Conservation (phyloP, 2,888 invertebrate genomes). For the Cyaniris semiargus region DNA sequence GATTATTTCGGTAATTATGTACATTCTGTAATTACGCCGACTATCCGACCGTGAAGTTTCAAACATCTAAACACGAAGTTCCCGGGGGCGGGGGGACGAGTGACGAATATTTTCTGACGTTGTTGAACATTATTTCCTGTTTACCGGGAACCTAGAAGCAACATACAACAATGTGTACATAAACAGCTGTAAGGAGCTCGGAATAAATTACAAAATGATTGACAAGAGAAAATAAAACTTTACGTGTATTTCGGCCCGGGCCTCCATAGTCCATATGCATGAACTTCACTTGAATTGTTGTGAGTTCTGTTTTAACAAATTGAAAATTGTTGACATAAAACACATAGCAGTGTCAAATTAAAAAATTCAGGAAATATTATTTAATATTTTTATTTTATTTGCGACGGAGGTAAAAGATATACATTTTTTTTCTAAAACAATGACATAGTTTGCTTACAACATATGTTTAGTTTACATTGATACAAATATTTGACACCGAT, state of each 20-base stretch:
- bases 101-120: constrained; percentile 7
- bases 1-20: constrained; percentile 31
- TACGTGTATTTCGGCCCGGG: not conserved
- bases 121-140: not conserved
- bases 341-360: not conserved
- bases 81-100: not conserved
- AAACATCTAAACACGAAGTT: constrained; percentile 10
- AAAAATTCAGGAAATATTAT: not conserved
- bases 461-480: no score
- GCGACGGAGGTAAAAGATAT: not conserved
- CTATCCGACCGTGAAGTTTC: not conserved
- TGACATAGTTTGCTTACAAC: no score
- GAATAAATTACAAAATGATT: not conserved
- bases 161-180: constrained; percentile 5
- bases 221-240: not conserved
- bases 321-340: not conserved
- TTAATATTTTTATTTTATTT: not conserved
- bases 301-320: not conserved
- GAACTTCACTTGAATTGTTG: not conserved
- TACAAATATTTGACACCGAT: not conserved
- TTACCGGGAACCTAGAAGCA: not conserved
- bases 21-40: constrained; percentile 25
- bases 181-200: not conserved
- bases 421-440: not conserved
- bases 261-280: not conserved